phyloP scores from a whole-genome alignment of 2,888 invertebrate species.

The Sacculina carcini region DNA sequence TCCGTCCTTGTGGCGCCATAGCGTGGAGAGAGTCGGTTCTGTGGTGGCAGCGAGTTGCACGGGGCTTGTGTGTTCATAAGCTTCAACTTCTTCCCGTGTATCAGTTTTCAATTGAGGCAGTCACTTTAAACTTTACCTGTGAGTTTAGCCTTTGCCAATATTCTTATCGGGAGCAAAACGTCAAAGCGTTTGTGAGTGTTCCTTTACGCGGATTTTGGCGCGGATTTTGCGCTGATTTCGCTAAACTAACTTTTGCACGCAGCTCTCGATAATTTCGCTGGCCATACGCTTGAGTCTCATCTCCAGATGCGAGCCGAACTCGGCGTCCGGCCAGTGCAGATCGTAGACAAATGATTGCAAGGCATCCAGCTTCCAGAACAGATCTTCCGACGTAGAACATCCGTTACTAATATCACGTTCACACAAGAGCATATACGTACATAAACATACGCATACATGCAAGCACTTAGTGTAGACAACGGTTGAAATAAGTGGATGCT shows the following conservation, averaged over 20 bases:
- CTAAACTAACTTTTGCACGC: slow-evolving; percentile 41
- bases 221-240: neutral
- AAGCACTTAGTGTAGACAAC: neutral
- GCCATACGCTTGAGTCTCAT: slow-evolving; percentile 93
- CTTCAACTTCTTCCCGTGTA: too few species aligned
- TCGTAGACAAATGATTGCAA: slow-evolving; percentile 92
- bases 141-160: too few species aligned
- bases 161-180: too few species aligned
- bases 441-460: neutral
- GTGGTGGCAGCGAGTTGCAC: too few species aligned
- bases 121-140: too few species aligned
- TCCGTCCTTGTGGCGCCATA: too few species aligned
- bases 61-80: too few species aligned
- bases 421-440: too few species aligned
- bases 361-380: slow-evolving; percentile 97
- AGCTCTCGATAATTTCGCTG: slow-evolving; percentile 95
- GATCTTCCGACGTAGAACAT: slow-evolving; percentile 90
- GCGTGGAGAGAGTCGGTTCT: too few species aligned
- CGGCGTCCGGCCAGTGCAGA: slow-evolving; percentile 95
- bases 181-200: too few species aligned
- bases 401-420: slow-evolving; percentile 47
- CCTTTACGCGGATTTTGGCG: too few species aligned
- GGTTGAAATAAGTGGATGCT: neutral
- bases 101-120: too few species aligned
- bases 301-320: slow-evolving; percentile 85